Evolutionary conservation across 92 coral and sea anemone genomes (phyloP), one percentile per base, ranked within the genome.

Genomic region (Zoanthus sansibaricus): DNA sequence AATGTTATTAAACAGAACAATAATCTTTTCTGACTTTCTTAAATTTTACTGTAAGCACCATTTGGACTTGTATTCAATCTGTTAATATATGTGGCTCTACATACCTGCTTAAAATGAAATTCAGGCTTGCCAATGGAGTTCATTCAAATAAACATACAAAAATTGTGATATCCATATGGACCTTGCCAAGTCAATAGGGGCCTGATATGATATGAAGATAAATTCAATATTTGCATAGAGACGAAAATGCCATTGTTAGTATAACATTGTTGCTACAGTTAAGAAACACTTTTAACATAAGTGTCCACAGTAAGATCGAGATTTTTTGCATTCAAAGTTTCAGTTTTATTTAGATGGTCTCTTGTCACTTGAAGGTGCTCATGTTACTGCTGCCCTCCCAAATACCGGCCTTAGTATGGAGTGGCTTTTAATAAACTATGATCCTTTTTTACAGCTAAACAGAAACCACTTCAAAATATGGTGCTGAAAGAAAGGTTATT

Each of bases 361-460:
- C 76, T 72, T 72, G 54, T 72, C 76, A 72, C 76, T 72, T 72
- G 76, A 44, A 72, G 76, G 76, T 72, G 76, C 76, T 72, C 76
- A 72, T 72, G 49, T 72, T 72, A 72, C 76, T 72, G 76, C 76
- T 72, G 76, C 76, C 76, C 76, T 72, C 76, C 52, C 42, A 72
- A 72, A 72, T 72, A 72, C 76, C 76, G 52, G 52, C 52, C 42
- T 72, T 46, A 72, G 54, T 47, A 72, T 72, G 76, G 49, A 72
- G 76, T 72, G 76, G 76, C 76, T 72, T 72, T 72, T 18, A 72
- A 72, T 72, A 72, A 72, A 47, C 76, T 72, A 72, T 72, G 54
- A 72, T 25, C 42, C 54, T 72, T 72, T 72, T 72, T 72, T 37
- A 72, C 51, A 72, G 76, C 54, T 72, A 47, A 72, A 72, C 76